Evolutionary conservation across 2,113 vertebrate species (phyloP).

Genomic region (Percopsis transmontana): DNA sequence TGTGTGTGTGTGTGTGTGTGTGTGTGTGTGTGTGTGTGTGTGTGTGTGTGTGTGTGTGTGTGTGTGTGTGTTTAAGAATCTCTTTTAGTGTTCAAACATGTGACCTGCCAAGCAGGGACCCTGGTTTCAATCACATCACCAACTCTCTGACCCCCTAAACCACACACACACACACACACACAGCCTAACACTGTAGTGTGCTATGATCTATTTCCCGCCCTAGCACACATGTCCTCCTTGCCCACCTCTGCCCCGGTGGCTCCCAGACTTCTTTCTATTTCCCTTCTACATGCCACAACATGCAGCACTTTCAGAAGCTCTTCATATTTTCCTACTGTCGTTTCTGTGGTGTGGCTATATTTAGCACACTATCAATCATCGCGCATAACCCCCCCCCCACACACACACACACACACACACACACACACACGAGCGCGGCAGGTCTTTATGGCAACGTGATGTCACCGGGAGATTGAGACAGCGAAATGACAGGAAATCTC

Average conservation of each 20-base stretch:
- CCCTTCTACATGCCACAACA: too few relatives aligned
- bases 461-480: constrained; percentile 51
- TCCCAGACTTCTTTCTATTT: too few relatives aligned
- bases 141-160: constrained; percentile 46
- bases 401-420: constrained; percentile 4
- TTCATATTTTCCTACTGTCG: too few relatives aligned
- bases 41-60: constrained; percentile 27
- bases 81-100: constrained; percentile 70
- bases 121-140: constrained; percentile 85
- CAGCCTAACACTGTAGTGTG: too few relatives aligned
- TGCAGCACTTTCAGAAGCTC: too few relatives aligned
- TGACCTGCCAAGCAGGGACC: constrained; percentile 74
- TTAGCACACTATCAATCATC: too few relatives aligned
- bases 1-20: constrained; percentile 12
- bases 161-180: constrained; percentile 20
- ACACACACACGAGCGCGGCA: constrained; percentile 9
- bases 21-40: constrained; percentile 20
- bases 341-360: too few relatives aligned
- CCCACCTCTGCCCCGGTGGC: too few relatives aligned
- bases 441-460: constrained; percentile 3
- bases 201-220: too few relatives aligned
- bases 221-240: too few relatives aligned
- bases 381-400: background rate
- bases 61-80: constrained; percentile 58
- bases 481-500: constrained; percentile 54